Base-by-base conservation (phyloP, 2,797 vertebrate species). In the Mallotus villosus region DNA sequence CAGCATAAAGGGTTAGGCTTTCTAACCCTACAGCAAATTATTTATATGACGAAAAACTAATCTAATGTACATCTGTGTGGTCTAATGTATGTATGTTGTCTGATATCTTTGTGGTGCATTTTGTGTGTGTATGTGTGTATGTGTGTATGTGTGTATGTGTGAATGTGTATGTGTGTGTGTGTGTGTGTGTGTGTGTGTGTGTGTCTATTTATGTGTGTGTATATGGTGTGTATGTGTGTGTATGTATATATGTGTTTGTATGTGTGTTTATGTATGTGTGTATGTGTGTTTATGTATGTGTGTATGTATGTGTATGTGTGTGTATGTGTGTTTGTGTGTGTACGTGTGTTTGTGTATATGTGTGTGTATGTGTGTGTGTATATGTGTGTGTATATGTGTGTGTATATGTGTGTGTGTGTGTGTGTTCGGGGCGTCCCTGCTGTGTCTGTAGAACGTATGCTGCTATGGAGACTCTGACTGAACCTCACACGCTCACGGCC, bases 401-500 rank as follows among this genome's bases (percentile, higher is more conserved):
- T 61, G 59, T 25, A 22, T 24, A 21, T 3, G 3, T 58, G 57
- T 58, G 57, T 22, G 21, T 58, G 57, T 58, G 57, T 58, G 19
- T 58, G 57, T 58, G 19, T 46, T 46, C 34, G 19, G 51, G 49
- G 32, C n/a, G 29, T 24, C 21, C n/a, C n/a, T 71, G 21, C 14
- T 19, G 6, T 27, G 16, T n/a, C 49, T 51, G 53, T 25, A 99
- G 97, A 86, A 99, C 95, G 0, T 99, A 98, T 58, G 95, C 95
- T 63, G 97, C 97, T 0, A 94, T 99, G 87, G 95, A 97, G 91
- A 99, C 97, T 0, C 90, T 99, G 88, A 99, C 96, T 25, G 97
- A 99, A 91, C 97, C 97, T 3, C 97, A 99, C 85, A 97, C 98
- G 85, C 96, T 99, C 75, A 99, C 96, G 17, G 97, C 97, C 74